A percentile compares a stretch with the other conserved stretches of the same genome.
These are phyloP conservation scores for Sinelater perroti DNA, from an alignment of 2,888 invertebrate species.

Conservation along the genomic window DNA sequence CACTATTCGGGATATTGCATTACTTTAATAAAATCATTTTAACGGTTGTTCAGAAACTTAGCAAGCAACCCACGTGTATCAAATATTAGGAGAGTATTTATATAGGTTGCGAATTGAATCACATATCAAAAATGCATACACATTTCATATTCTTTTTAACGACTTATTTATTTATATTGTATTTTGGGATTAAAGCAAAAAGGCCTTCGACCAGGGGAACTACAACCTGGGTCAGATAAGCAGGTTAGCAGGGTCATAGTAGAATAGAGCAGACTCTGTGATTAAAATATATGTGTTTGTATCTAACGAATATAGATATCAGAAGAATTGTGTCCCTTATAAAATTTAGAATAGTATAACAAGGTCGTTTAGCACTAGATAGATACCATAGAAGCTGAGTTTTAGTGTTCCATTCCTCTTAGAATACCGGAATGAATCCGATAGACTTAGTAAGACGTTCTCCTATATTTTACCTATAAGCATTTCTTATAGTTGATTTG, in stretches of 20 bases:
- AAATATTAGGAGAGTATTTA: too few species aligned
- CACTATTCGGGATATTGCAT: too few species aligned
- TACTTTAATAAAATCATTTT: too few species aligned
- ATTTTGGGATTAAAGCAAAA: conserved; percentile 73
- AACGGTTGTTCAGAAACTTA: too few species aligned
- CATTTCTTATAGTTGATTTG: background rate
- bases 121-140: too few species aligned
- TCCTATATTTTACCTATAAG: conserved; percentile 9
- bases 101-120: too few species aligned
- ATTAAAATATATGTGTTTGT: conserved; percentile 57
- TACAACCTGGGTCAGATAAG: conserved; percentile 67
- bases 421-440: conserved; percentile 19
- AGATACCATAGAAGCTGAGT: conserved; percentile 14
- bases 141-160: too few species aligned
- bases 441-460: conserved; percentile 21
- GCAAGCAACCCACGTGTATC: too few species aligned
- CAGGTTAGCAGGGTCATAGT: conserved; percentile 69
- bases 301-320: conserved; percentile 52
- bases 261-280: conserved; percentile 42
- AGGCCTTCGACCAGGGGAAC: conserved; percentile 81
- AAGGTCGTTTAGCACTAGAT: conserved; percentile 16
- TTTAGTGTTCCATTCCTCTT: conserved; percentile 6
- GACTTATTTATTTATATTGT: conserved; percentile 64
- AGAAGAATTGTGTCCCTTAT: conserved; percentile 18
- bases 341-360: conserved; percentile 32